These are phyloP conservation scores for Shinisaurus crocodilurus DNA, from an alignment of 2,113 vertebrate genomes.

Conservation along the genomic window DNA sequence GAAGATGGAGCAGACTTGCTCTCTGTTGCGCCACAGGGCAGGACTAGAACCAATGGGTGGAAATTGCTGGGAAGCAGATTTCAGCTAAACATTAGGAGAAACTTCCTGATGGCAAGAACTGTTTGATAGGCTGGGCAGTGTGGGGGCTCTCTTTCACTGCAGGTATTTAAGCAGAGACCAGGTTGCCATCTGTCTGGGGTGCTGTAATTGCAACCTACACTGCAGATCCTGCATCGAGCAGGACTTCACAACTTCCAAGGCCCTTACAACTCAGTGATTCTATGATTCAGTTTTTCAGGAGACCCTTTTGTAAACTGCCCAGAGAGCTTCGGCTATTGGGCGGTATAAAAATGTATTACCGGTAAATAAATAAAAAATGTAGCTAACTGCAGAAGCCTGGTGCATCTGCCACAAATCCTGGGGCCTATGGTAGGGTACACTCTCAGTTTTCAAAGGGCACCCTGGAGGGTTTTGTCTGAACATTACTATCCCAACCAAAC, in stretches of 20 bases:
- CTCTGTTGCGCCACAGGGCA: too few species aligned
- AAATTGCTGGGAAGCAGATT: too few species aligned
- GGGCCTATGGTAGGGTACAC: not conserved
- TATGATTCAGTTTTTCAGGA: too few species aligned
- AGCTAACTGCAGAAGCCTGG: not conserved
- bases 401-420: not conserved
- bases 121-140: not conserved
- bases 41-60: too few species aligned
- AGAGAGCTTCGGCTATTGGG: too few species aligned
- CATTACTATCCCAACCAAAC: not conserved
- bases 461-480: not conserved
- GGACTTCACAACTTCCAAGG: not conserved
- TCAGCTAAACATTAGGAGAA: too few species aligned
- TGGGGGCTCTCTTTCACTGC: too few species aligned
- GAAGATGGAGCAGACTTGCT: too few species aligned
- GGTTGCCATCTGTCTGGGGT: not conserved
- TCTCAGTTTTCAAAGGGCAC: too few species aligned
- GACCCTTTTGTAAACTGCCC: too few species aligned
- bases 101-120: not conserved
- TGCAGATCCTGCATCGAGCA: not conserved
- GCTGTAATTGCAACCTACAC: not conserved
- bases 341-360: too few species aligned
- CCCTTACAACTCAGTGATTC: not conserved
- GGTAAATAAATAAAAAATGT: too few species aligned
- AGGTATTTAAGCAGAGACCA: not conserved